These are phyloP conservation scores for Hypsibius dujardini DNA, from an alignment of 1,140 invertebrate species.

Conservation along the genomic window DNA sequence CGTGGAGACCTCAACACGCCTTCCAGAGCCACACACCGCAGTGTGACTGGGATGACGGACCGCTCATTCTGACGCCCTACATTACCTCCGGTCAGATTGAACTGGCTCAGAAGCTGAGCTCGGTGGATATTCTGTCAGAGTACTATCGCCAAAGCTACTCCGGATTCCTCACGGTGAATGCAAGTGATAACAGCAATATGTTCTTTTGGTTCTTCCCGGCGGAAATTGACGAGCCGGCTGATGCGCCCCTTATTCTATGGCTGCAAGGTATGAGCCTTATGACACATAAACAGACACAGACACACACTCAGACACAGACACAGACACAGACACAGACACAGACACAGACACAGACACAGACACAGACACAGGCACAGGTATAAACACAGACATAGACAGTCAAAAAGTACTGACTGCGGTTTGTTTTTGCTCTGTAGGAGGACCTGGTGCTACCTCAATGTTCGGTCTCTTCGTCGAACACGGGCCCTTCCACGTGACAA, in stretches of 20 bases:
- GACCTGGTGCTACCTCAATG: constrained; percentile 32
- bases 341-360: too few species aligned
- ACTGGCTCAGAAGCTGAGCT: neutral
- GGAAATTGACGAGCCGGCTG: constrained; percentile 20
- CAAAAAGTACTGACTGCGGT: too few species aligned
- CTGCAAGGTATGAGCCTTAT: constrained; percentile 26
- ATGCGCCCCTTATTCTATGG: constrained; percentile 31
- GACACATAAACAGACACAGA: too few species aligned
- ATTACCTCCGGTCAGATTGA: neutral
- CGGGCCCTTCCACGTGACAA: constrained; percentile 29
- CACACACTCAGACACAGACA: too few species aligned
- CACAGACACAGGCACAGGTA: too few species aligned
- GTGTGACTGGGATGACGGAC: neutral
- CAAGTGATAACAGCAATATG: constrained; percentile 18
- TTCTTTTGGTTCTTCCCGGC: constrained; percentile 21
- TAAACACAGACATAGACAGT: too few species aligned
- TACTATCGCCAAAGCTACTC: neutral
- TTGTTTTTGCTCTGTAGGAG: constrained; percentile 21
- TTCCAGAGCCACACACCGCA: neutral
- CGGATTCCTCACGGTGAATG: constrained; percentile 18
- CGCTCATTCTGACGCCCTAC: neutral
- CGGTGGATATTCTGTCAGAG: neutral
- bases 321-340: too few species aligned
- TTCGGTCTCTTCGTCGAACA: constrained; percentile 33
- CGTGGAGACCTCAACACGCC: too few species aligned